Percentiles rank a stretch among this genome's conserved stretches.
phyloP scores from a whole-genome alignment of 2,113 vertebrate genomes.

The human region DNA sequence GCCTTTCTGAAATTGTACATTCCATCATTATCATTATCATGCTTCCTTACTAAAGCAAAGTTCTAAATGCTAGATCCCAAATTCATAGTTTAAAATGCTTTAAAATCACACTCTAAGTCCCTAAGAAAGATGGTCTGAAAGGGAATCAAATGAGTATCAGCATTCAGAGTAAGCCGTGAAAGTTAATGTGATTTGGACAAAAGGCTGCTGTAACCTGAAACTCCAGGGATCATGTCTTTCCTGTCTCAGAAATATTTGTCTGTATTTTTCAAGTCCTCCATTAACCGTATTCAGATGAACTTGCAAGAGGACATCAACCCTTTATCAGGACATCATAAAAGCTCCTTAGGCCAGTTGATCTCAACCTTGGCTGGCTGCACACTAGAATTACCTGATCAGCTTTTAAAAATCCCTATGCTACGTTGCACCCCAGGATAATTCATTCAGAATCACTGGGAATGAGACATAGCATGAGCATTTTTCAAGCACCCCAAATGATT shows the following conservation, averaged over 20 bases:
- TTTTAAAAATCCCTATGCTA: neutral
- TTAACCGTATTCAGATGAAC: neutral
- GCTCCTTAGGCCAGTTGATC: neutral
- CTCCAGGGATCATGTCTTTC: neutral
- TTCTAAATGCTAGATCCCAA: constrained; percentile 15
- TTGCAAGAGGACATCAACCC: neutral
- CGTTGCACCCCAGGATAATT: neutral
- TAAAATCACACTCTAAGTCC: neutral
- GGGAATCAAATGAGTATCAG: neutral
- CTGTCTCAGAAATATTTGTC: constrained; percentile 19
- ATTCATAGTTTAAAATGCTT: constrained; percentile 26
- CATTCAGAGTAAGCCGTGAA: constrained; percentile 18
- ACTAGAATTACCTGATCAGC: neutral
- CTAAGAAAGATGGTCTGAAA: neutral
- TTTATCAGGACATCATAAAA: neutral
- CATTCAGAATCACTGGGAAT: neutral
- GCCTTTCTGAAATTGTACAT: constrained; percentile 35
- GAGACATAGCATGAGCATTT: neutral
- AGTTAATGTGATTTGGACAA: constrained; percentile 26
- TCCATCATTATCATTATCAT: neutral
- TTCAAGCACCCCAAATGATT: neutral
- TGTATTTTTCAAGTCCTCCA: neutral
- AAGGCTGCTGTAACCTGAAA: constrained; percentile 28
- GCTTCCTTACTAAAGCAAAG: constrained; percentile 47
- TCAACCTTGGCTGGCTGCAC: neutral